phyloP scores from a whole-genome alignment of 53 echinoderm and acorn worm genomes.

The Stichopus horrens region DNA sequence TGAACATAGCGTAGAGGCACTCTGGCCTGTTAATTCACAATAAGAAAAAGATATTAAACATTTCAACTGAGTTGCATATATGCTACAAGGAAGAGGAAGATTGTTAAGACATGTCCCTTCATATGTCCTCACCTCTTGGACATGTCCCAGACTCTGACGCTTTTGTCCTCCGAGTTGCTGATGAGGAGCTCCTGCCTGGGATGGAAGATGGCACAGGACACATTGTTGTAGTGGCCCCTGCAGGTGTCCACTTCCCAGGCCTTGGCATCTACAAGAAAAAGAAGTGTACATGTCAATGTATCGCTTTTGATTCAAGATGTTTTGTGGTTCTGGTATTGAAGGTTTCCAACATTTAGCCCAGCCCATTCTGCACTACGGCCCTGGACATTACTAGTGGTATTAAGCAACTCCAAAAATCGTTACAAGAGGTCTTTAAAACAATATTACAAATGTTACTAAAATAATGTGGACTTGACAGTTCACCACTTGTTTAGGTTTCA shows the following conservation, averaged over 20 bases:
- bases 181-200: constrained; percentile 94
- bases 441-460: too few species aligned
- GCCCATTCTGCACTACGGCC: too few species aligned
- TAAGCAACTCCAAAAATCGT: too few species aligned
- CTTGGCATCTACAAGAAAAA: constrained; percentile 79
- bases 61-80: neutral
- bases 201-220: constrained; percentile 90
- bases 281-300: neutral
- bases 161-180: constrained; percentile 99
- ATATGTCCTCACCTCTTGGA: constrained; percentile 76
- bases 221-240: constrained; percentile 89
- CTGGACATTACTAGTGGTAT: too few species aligned
- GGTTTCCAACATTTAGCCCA: too few species aligned
- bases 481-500: too few species aligned
- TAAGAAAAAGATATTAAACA: neutral
- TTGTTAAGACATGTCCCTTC: neutral
- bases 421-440: too few species aligned
- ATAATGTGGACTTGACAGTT: too few species aligned
- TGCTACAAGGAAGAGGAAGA: neutral
- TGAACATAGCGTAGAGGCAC: neutral
- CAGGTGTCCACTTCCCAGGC: constrained; percentile 99
- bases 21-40: neutral
- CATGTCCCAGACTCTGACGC: constrained; percentile 99
- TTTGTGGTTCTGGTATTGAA: too few species aligned
- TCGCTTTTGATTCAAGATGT: too few species aligned